Evolutionary conservation across 2,888 invertebrate genomes (phyloP).

Genomic region (Sthenelais limicola): DNA sequence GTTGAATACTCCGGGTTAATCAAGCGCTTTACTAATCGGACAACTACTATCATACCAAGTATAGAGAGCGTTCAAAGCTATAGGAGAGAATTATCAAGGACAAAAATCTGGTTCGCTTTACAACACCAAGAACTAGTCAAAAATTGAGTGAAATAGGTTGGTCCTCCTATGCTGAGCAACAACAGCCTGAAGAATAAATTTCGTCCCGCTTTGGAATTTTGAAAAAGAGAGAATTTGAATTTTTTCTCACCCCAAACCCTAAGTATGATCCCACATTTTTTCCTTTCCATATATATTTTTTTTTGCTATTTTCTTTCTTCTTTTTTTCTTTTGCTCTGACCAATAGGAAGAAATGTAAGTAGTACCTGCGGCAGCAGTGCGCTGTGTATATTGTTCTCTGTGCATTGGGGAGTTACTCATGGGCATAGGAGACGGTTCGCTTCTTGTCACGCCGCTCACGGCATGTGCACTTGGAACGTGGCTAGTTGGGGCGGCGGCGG

Average conservation of each 20-base stretch:
- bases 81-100: slow-evolving; percentile 16
- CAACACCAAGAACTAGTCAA: slow-evolving; percentile 38
- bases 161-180: slow-evolving; percentile 36
- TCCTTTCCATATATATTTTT: too few species aligned
- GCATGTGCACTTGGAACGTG: slow-evolving; percentile 51
- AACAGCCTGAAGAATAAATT: too few species aligned
- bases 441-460: slow-evolving; percentile 59
- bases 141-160: slow-evolving; percentile 31
- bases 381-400: slow-evolving; percentile 65
- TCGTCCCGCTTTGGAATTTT: too few species aligned
- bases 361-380: slow-evolving; percentile 60
- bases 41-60: slow-evolving; percentile 31
- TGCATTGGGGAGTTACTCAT: slow-evolving; percentile 67
- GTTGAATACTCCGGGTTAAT: slow-evolving; percentile 15
- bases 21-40: slow-evolving; percentile 26
- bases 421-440: slow-evolving; percentile 67
- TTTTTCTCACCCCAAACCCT: too few species aligned
- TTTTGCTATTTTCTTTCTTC: neutral
- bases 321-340: slow-evolving; percentile 6
- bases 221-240: too few species aligned
- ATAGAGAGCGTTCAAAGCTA: slow-evolving; percentile 32
- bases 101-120: slow-evolving; percentile 17
- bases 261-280: too few species aligned
- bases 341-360: slow-evolving; percentile 22
- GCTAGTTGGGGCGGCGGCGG: slow-evolving; percentile 61